phyloP scores from a whole-genome alignment of 2,888 invertebrate genomes.

The Cetonia aurata region DNA sequence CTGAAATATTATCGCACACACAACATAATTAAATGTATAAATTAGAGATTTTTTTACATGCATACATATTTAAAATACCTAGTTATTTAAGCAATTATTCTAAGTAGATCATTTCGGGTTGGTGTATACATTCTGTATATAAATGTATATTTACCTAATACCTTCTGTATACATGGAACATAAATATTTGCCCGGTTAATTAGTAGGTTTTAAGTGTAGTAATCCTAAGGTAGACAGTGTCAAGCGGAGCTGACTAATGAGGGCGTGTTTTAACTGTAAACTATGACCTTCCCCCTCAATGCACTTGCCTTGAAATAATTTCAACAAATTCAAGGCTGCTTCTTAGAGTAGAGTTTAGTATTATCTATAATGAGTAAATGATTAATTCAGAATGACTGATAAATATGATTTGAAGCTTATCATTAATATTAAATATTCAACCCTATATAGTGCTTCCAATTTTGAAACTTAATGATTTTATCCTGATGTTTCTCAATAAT shows the following conservation, averaged over 20 bases:
- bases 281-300: conserved; percentile 33
- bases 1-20: too few relatives aligned
- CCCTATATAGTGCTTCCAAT: not conserved
- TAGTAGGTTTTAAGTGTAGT: conserved; percentile 46
- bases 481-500: not conserved
- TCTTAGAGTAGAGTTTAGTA: too few relatives aligned
- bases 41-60: too few relatives aligned
- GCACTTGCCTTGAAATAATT: conserved; percentile 44
- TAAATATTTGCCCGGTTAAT: conserved; percentile 47
- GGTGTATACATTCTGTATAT: too few relatives aligned
- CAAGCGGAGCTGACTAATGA: conserved; percentile 41
- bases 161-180: conserved; percentile 34
- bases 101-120: not conserved
- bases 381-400: conserved; percentile 21
- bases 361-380: too few relatives aligned
- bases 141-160: conserved; percentile 1
- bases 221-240: conserved; percentile 45
- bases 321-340: conserved; percentile 45
- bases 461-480: not conserved
- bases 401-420: conserved; percentile 8
- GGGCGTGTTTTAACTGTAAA: conserved; percentile 42
- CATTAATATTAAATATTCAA: conserved; percentile 10
- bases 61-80: too few relatives aligned
- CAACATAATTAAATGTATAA: too few relatives aligned
- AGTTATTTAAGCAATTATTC: not conserved